phyloP scores from a whole-genome alignment of 2,113 vertebrate genomes.

The Aptenodytes forsteri region DNA sequence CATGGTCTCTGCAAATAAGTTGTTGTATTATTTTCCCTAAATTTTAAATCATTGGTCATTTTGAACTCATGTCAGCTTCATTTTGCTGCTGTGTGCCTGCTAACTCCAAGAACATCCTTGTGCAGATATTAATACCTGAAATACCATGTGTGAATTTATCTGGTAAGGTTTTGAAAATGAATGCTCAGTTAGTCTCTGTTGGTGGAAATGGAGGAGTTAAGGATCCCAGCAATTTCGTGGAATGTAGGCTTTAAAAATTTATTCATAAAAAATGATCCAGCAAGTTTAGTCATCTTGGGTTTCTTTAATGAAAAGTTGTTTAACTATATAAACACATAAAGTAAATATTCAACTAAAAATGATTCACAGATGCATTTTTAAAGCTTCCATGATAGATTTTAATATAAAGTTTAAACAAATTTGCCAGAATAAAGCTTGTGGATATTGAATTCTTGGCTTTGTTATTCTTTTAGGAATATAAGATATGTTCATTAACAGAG shows the following conservation, averaged over 20 bases:
- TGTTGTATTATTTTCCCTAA: conserved; percentile 23
- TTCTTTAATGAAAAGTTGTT: conserved; percentile 29
- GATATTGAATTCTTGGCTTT: not conserved
- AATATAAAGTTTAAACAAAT: conserved; percentile 31
- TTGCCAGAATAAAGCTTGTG: not conserved
- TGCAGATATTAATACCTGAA: not conserved
- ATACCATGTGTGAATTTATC: not conserved
- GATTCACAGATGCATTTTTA: conserved; percentile 33
- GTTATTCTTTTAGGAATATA: not conserved
- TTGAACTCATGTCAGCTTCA: not conserved
- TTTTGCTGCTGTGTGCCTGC: not conserved
- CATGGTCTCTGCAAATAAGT: not conserved
- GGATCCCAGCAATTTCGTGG: not conserved
- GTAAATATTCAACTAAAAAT: conserved; percentile 24
- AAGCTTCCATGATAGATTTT: not conserved
- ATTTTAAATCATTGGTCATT: conserved; percentile 38
- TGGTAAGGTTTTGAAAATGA: not conserved
- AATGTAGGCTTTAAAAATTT: not conserved
- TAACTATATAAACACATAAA: conserved; percentile 1
- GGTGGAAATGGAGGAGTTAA: conserved; percentile 22
- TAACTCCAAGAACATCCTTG: conserved; percentile 6
- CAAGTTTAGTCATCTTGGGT: not conserved
- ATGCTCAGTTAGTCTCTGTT: not conserved
- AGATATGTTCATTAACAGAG: not conserved
- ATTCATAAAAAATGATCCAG: not conserved